These are phyloP conservation scores for Leiothrix lutea DNA, from an alignment of 2,113 vertebrate species.

Conservation along the genomic window DNA sequence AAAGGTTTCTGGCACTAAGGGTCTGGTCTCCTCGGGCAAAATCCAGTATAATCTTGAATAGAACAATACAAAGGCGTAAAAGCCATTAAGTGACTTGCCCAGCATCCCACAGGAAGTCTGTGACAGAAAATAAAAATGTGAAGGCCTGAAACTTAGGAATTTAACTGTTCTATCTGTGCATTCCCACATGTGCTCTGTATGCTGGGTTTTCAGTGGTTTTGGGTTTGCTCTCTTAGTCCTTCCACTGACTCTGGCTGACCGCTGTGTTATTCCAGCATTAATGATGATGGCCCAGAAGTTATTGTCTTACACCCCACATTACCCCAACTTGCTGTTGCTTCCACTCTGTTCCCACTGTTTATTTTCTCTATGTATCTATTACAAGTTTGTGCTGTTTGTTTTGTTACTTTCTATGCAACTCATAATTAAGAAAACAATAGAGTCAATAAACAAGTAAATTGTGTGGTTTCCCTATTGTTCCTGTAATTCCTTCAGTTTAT, in stretches of 20 bases:
- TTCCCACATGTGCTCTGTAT: not conserved
- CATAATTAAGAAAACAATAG: not conserved
- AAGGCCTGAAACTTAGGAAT: not conserved
- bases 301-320: not conserved
- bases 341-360: not conserved
- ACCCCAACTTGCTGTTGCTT: not conserved
- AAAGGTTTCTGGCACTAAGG: not conserved
- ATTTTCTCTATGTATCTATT: not conserved
- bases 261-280: rapidly evolving
- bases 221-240: not conserved
- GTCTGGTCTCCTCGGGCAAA: not conserved
- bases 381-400: not conserved
- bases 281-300: not conserved
- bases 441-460: not conserved
- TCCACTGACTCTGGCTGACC: not conserved
- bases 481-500: not conserved
- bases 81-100: not conserved
- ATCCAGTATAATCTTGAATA: not conserved
- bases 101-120: slow-evolving; percentile 42
- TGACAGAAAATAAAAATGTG: slow-evolving; percentile 26
- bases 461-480: not conserved
- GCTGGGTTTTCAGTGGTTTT: not conserved
- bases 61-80: slow-evolving; percentile 30
- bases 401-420: not conserved
- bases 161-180: not conserved